Evolutionary conservation across 2,888 invertebrate genomes (phyloP).

Genomic region (Metacarcinus magister): DNA sequence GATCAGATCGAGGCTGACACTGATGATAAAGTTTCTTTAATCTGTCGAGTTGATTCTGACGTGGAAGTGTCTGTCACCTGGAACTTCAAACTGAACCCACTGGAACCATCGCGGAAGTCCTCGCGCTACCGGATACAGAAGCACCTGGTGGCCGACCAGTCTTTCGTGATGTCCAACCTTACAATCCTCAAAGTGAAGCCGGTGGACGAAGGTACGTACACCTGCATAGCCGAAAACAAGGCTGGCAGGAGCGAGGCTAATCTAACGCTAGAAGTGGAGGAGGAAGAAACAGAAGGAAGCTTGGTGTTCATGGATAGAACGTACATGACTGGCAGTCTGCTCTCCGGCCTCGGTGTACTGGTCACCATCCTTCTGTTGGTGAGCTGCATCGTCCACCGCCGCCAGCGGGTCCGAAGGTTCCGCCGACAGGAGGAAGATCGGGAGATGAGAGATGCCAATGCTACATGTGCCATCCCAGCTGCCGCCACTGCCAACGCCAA

Average conservation of each 20-base stretch:
- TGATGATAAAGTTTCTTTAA: slow-evolving; percentile 83
- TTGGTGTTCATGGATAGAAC: slow-evolving; percentile 52
- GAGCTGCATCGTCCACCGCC: slow-evolving; percentile 72
- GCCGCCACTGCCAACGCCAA: background rate
- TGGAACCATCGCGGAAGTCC: slow-evolving; percentile 81
- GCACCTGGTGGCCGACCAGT: slow-evolving; percentile 76
- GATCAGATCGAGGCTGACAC: slow-evolving; percentile 79
- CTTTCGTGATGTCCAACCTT: slow-evolving; percentile 89
- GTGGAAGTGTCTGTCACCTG: slow-evolving; percentile 91
- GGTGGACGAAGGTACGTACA: slow-evolving; percentile 93
- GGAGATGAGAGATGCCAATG: background rate
- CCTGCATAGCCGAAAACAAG: slow-evolving; percentile 91
- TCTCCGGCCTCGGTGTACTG: slow-evolving; percentile 69
- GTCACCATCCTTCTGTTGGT: slow-evolving; percentile 68
- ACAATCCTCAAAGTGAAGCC: slow-evolving; percentile 93
- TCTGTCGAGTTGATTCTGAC: slow-evolving; percentile 85
- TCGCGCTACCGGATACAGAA: slow-evolving; percentile 76
- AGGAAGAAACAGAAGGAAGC: slow-evolving; percentile 63
- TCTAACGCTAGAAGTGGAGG: slow-evolving; percentile 87
- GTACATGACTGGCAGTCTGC: slow-evolving; percentile 70
- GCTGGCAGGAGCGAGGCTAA: slow-evolving; percentile 92
- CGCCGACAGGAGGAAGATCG: slow-evolving; percentile 72
- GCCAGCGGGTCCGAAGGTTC: slow-evolving; percentile 68
- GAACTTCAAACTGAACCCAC: slow-evolving; percentile 82
- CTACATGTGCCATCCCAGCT: background rate